Base-by-base conservation (phyloP, 1,140 invertebrate species). In the Dinoponera quadriceps region DNA sequence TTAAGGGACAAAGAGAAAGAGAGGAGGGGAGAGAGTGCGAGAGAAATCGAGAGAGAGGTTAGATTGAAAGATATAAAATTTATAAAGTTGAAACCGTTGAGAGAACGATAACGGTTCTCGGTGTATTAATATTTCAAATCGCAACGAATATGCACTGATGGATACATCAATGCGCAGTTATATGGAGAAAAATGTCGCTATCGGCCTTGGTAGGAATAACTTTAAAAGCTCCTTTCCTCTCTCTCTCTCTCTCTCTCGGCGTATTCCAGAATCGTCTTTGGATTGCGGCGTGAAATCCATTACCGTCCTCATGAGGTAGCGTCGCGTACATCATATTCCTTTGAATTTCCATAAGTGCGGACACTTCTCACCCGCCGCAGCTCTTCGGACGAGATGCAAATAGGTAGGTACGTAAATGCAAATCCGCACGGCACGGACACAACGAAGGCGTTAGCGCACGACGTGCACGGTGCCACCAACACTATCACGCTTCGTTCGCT, bases 311-410 rank as follows among this genome's bases (percentile, higher is more conserved):
- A 69, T 57, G 75, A 80, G 75, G n/a, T 71, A 33, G 65, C 83
- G 51, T 84, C 65, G 51, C 75, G 75, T 80, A 69, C 75, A 71
- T 80, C 75, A 80, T 57, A 71, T 80, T 68, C 68, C 65, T 69
- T 83, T 75, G 80, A 78, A 85, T 85, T 83, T 83, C 83, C 80
- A 83, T 75, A 83, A 85, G 83, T 68, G 78, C 38, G 57, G 71
- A 74, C 68, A 63, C 69, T 72, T 74, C 55, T 62, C 63, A 48
- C 29, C 38, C 22, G 51, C 63, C 33, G 49, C 48, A 48, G 59
- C 81, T 82, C 68, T 74, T 74, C 25, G 60, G 51, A 54, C 60
- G 60, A 63, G 78, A 85, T 85, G 83, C 83, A 85, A 83, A 85
- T 85, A 55, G 80, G 27, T 66, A 65, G 54, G 51, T 69, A 69